Evolutionary conservation across 1,140 invertebrate species (phyloP), one percentile per base, ranked within the genome.

Genomic region (Cataglyphis hispanica): DNA sequence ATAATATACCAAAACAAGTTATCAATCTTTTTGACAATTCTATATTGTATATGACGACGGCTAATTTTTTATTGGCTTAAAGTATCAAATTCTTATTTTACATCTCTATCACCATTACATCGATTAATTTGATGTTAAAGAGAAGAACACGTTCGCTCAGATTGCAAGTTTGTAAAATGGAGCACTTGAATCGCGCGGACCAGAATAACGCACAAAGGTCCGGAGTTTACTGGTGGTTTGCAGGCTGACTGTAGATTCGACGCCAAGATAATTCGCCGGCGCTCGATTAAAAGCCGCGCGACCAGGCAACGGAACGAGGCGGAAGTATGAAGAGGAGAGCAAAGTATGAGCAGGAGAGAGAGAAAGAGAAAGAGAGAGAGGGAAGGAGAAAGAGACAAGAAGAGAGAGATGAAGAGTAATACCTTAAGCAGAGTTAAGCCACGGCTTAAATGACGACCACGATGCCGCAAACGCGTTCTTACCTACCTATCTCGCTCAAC

Each of bases 221-320:
- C 53, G 22, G 40, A 56, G 78, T 84, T 78, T 66, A 75, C 66
- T 22, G 31, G 70, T 31, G 34, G 77, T 87, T 78, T 67, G 66
- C 66, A 64, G 58, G 70, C 40, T 37, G 66, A 81, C 56, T 46
- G 43, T 85, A 87, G 87, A 89, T 89, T 75, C 61, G 63, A 60
- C 61, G 76, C 76, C 61, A 58, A 75, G 87, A 89, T 89, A 88
- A 89, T 88, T 76, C 83, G 53, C 31, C 31, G 74, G 67, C 43
- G 86, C 87, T 88, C 87, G 87, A 89, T 89, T 89, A 89, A 89
- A 89, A 86, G 86, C 86, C 87, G 83, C 64, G 77, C 81, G 75
- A 74, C 72, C 69, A 56, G 43, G 40, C 86, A 74, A 87, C 75
- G 69, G 83, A 89, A 60, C 83, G 67, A 67, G 61, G 69, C 81